phyloP scores from a whole-genome alignment of 2,888 invertebrate species.

The Orthosia gothica region DNA sequence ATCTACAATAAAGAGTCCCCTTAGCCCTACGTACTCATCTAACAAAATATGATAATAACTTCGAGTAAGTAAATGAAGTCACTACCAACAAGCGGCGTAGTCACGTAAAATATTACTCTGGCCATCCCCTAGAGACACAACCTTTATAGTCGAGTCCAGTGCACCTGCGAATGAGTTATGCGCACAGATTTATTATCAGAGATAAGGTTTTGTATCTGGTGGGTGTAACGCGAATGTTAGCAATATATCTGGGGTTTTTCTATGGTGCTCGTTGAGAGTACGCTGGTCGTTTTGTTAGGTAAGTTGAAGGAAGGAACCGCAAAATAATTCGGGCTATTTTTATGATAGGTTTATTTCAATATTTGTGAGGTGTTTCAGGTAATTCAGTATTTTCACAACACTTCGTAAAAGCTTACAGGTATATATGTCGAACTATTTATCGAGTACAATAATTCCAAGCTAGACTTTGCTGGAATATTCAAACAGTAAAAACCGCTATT shows the following conservation, averaged over 20 bases:
- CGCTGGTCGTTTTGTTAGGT: constrained; percentile 28
- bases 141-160: constrained; percentile 68
- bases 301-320: not conserved
- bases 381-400: no score
- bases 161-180: constrained; percentile 70
- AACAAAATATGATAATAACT: constrained; percentile 43
- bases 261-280: constrained; percentile 21
- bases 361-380: no score
- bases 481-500: no score
- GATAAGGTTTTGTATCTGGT: constrained; percentile 67
- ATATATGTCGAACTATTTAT: not conserved
- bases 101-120: constrained; percentile 62
- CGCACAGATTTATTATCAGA: constrained; percentile 64
- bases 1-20: not conserved
- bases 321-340: constrained; percentile 7
- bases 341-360: not conserved
- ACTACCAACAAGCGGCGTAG: constrained; percentile 48
- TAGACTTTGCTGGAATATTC: no score
- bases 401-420: no score
- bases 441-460: not conserved
- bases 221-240: constrained; percentile 59
- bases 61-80: constrained; percentile 59
- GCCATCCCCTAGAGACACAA: constrained; percentile 62
- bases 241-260: constrained; percentile 56
- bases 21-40: not conserved